These are phyloP conservation scores for Pegea sp. DNA, from an alignment of 23 tunicate genomes.

Conservation along the genomic window DNA sequence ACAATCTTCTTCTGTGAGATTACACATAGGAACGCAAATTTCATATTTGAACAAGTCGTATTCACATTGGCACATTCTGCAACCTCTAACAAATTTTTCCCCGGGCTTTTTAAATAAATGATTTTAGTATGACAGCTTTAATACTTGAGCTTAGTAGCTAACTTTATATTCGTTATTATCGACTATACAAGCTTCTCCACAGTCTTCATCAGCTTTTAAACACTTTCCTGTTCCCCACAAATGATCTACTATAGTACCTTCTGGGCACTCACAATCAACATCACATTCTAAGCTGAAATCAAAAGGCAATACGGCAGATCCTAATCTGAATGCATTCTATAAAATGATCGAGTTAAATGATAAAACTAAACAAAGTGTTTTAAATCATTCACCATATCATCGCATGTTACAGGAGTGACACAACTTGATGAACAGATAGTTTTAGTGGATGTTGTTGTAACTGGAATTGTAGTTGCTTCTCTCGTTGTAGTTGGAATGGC, in stretches of 20 bases:
- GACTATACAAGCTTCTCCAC: constrained; percentile 49
- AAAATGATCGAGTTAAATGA: neutral
- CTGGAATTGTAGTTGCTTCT: constrained; percentile 3
- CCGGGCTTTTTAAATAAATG: neutral
- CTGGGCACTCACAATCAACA: constrained; percentile 44
- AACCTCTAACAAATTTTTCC: constrained; percentile 11
- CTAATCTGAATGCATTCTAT: constrained; percentile 16
- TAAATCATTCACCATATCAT: neutral
- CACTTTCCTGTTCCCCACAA: constrained; percentile 80
- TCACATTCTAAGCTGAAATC: constrained; percentile 8
- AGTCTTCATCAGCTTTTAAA: constrained; percentile 28
- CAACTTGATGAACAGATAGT: constrained; percentile 2
- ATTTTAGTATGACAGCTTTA: neutral
- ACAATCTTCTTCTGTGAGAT: constrained; percentile 38
- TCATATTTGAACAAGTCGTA: constrained; percentile 49
- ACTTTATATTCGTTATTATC: constrained; percentile 19
- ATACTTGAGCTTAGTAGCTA: neutral
- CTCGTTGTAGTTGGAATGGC: constrained; percentile 28
- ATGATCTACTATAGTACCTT: constrained; percentile 22
- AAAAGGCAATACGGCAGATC: constrained; percentile 15
- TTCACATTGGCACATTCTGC: constrained; percentile 44
- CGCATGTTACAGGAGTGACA: neutral
- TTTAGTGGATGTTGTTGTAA: constrained; percentile 16
- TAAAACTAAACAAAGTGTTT: neutral
- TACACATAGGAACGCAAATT: constrained; percentile 48